These are phyloP conservation scores for Orchestes rusci DNA, from an alignment of 2,888 invertebrate species.

Conservation along the genomic window DNA sequence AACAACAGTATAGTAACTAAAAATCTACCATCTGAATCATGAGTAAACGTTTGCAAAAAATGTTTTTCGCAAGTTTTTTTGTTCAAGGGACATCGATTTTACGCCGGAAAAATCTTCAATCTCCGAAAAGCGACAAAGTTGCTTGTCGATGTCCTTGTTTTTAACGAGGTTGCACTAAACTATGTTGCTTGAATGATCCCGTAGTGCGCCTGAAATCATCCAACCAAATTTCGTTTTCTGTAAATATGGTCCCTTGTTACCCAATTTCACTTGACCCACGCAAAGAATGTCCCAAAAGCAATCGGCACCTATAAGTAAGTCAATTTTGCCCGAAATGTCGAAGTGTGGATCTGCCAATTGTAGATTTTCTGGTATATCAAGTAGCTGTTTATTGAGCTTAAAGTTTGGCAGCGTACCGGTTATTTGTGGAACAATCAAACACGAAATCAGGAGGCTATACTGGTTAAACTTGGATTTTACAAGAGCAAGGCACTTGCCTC, in stretches of 20 bases:
- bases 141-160: background rate
- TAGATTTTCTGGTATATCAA: conserved; percentile 13
- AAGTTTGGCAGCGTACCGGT: conserved; percentile 10
- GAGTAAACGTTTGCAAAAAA: conserved; percentile 4
- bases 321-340: conserved; percentile 11
- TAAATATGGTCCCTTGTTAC: background rate
- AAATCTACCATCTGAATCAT: conserved; percentile 9
- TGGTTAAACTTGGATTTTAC: conserved; percentile 1
- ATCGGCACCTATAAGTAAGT: conserved; percentile 21
- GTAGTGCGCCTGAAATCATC: background rate
- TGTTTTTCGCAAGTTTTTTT: background rate
- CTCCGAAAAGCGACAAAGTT: background rate
- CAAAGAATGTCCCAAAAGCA: too few species aligned
- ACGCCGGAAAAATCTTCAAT: background rate
- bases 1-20: conserved; percentile 10
- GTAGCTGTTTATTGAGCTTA: conserved; percentile 1
- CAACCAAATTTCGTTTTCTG: conserved; percentile 7
- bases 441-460: background rate
- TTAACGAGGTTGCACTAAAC: background rate
- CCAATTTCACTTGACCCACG: too few species aligned
- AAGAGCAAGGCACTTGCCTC: background rate
- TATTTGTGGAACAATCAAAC: conserved; percentile 16
- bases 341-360: conserved; percentile 16
- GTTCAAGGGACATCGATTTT: background rate
- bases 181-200: background rate